Evolutionary conservation across 2,113 vertebrate species (phyloP), one percentile per base, ranked within the genome.

Genomic region (Chamaea fasciata): DNA sequence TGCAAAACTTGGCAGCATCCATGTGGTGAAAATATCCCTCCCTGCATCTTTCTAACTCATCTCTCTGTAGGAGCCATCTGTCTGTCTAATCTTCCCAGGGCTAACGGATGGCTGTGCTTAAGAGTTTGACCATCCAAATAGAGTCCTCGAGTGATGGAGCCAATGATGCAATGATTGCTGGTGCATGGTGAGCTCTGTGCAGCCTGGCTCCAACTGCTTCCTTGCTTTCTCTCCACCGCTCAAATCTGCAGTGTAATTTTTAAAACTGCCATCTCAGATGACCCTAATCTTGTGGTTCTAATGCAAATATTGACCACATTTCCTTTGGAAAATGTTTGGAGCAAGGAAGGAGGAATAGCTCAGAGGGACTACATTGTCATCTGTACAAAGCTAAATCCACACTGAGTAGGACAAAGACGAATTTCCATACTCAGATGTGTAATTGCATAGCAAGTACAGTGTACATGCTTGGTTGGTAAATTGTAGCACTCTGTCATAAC

Each of bases 1-100:
- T 88, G 90, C 49, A 71, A 68, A 92, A 87, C 59, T 87, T 95
- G 95, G 77, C 89, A 94, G 65, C 65, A 49, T 94, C 83, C 56
- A 57, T 89, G 81, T 95, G 87, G 87, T 86, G 77, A 92, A 93
- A 92, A 87, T 86, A 89, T 78, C 56, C 44, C 85, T 95, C 70
- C 37, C 70, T 93, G 56, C 59, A 73, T 92, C 84, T 93, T 95
- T 93, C 60, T 92, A 95, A 96, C 94, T 94, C 73, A 37, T 56
- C 15, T 93, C 87, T 84, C 85, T 60, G 52, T 94, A 37, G 87
- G 86, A 94, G 77, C 92, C 87, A 92, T 96, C 92, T 96, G 95
- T 85, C 93, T 95, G 79, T 95, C 82, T 90, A 20, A 88, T 94
- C 93, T 92, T 95, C 90, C 49, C 49, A 78, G 70, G 73, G 52